Base-by-base conservation (phyloP, 2,888 invertebrate species). In the Agonopterix subpropinquella region DNA sequence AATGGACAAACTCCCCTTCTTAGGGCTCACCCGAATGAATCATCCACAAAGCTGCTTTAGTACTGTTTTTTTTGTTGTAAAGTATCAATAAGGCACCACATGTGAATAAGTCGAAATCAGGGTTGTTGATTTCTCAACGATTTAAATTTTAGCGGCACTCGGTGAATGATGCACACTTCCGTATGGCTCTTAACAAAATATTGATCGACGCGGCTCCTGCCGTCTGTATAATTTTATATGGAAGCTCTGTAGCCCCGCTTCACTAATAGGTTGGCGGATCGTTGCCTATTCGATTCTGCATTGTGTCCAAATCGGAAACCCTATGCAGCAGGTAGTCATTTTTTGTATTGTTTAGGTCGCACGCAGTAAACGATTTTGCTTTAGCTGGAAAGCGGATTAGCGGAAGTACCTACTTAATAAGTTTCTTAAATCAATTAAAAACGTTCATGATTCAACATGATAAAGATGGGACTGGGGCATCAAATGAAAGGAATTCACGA, bases 1-100 rank as follows among this genome's bases (percentile, higher is more conserved):
- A 88, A 86, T 86, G 85, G 78, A 84, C 77, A 80, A 82, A 80
- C 85, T 87, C 87, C 86, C 87, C 88, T 87, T 85, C 84, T 11
- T 70, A 70, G 81, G 80, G 80, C 77, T 82, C 81, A 79, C 77
- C 75, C 80, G 71, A 70, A 84, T 86, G 84, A 86, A 85, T 88
- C 87, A 87, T 74, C 70, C 73, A 80, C 71, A 64, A 66, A 75
- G 69, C 70, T 67, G 70, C 68, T 62, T 70, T 55, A 59, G 56
- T 57, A 56, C 58, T 59, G 61, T 69, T 76, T 78, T 76, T 78
- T 74, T 68, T 65, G 64, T 64, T 59, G 56, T 56, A 35, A 10
- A 10, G 63, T 59, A 62, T 65, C 28, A 53, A 63, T 61, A 54
- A 60, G 57, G 62, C 58, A 57, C 59, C 59, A 56, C 55, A 63